Evolutionary conservation across 1,140 invertebrate genomes (phyloP), one percentile per base, ranked within the genome.

Genomic region (Pemphigus obesinymphae): DNA sequence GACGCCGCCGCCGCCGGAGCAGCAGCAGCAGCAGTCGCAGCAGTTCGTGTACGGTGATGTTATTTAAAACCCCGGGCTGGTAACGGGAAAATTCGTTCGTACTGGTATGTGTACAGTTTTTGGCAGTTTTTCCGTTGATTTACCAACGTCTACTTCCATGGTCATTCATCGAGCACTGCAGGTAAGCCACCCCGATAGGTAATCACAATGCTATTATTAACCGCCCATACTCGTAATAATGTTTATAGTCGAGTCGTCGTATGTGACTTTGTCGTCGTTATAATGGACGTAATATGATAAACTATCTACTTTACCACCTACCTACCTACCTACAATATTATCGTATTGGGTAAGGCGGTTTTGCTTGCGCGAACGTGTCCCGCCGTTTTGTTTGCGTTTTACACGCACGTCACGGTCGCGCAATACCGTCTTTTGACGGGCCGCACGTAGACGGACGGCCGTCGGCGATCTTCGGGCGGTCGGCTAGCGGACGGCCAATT

Each of bases 121-220:
- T 61, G 55, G 55, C 76, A 61, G 55, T 80, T 80, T 80, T 80
- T 63, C 53, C 76, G 76, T 80, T 80, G 76, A 80, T 45, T 80
- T 61, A 80, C 63, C 76, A 34, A 80, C 76, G 53, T 61, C 20
- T 63, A 80, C 76, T 80, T 80, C 76, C 76, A 80, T 80, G 76
- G 76, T 80, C 76, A 80, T 80, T 80, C 76, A 80, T 80, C 76
- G 55, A 80, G 55, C 55, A 80, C 76, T 80, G 76, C 76, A 80
- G 76, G 76, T 80, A 63, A 80, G 55, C 20, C n/a, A n/a, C n/a
- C n/a, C n/a, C n/a, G n/a, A n/a, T n/a, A n/a, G n/a, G n/a, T n/a
- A n/a, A n/a, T n/a, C n/a, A n/a, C n/a, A n/a, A n/a, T n/a, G n/a
- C n/a, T n/a, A n/a, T n/a, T n/a, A n/a, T n/a, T n/a, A n/a, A n/a